These are phyloP conservation scores for Andrena bucephala DNA, from an alignment of 2,888 invertebrate genomes.

Conservation along the genomic window DNA sequence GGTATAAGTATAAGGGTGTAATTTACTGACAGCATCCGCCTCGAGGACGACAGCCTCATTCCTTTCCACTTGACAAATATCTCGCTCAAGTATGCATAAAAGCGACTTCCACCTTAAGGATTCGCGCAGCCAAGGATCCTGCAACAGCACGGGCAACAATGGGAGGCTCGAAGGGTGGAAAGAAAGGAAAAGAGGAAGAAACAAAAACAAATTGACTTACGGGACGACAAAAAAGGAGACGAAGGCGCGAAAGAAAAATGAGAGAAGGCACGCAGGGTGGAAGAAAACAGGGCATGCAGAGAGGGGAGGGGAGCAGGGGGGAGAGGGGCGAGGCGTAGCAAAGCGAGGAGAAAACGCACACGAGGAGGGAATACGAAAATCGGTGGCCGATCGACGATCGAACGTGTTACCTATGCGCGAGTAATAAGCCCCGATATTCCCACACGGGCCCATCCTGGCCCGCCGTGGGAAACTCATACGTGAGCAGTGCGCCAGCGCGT, in stretches of 20 bases:
- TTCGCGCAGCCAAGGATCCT: too few relatives aligned
- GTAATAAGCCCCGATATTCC: conserved; percentile 83
- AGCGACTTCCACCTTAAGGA: too few relatives aligned
- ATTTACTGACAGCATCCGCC: too few relatives aligned
- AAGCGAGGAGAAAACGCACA: conserved; percentile 68
- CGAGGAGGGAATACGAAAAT: conserved; percentile 82
- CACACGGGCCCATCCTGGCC: conserved; percentile 78
- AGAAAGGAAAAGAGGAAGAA: not conserved
- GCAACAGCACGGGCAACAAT: too few relatives aligned
- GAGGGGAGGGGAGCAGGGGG: conserved; percentile 8
- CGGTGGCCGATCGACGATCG: conserved; percentile 73
- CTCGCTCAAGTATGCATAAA: too few relatives aligned
- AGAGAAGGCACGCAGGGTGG: conserved; percentile 1
- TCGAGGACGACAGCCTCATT: too few relatives aligned
- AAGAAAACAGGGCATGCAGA: not conserved
- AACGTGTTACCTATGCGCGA: conserved; percentile 80
- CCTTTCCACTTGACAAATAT: too few relatives aligned
- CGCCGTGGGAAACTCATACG: conserved; percentile 85
- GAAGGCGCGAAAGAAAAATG: not conserved
- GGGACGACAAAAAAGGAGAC: not conserved
- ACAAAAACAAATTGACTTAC: not conserved
- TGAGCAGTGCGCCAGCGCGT: conserved; percentile 71
- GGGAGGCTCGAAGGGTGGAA: too few relatives aligned
- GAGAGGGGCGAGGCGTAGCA: not conserved
- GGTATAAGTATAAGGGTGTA: too few relatives aligned